Evolutionary conservation across 2,888 invertebrate genomes (phyloP).

Genomic region (Troglohyphantes excavatus): DNA sequence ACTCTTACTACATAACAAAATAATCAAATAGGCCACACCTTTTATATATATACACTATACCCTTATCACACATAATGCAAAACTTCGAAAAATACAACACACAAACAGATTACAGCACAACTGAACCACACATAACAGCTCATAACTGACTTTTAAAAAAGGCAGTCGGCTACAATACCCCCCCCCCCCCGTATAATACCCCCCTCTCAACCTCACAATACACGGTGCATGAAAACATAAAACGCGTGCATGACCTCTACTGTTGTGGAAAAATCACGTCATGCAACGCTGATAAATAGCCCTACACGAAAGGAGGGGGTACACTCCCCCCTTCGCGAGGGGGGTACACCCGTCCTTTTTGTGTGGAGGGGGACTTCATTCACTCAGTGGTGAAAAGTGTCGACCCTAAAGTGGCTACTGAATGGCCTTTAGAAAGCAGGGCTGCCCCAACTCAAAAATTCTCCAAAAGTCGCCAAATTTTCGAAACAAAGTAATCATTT

Average conservation of each 20-base stretch:
- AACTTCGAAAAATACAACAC: too few species aligned
- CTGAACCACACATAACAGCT: too few species aligned
- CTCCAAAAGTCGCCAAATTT: too few species aligned
- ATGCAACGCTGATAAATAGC: constrained; percentile 71
- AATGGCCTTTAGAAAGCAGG: constrained; percentile 15
- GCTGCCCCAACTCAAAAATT: too few species aligned
- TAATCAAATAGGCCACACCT: too few species aligned
- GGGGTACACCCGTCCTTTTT: constrained; percentile 59
- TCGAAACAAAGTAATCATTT: too few species aligned
- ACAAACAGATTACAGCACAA: too few species aligned
- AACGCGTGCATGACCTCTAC: constrained; percentile 69
- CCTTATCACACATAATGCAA: too few species aligned
- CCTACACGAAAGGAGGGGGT: constrained; percentile 35
- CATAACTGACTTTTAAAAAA: not conserved
- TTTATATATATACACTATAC: too few species aligned
- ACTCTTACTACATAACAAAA: too few species aligned
- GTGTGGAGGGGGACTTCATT: constrained; percentile 60
- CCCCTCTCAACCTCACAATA: constrained; percentile 1
- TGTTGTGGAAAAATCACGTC: constrained; percentile 75
- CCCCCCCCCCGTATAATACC: too few species aligned
- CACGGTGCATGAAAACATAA: constrained; percentile 50
- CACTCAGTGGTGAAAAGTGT: constrained; percentile 69
- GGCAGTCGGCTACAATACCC: not conserved
- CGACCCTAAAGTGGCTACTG: constrained; percentile 75
- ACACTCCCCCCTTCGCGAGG: not conserved